Evolutionary conservation across 2,888 invertebrate species (phyloP), one percentile per base, ranked within the genome.

Genomic region (Crossocerus cetratus): DNA sequence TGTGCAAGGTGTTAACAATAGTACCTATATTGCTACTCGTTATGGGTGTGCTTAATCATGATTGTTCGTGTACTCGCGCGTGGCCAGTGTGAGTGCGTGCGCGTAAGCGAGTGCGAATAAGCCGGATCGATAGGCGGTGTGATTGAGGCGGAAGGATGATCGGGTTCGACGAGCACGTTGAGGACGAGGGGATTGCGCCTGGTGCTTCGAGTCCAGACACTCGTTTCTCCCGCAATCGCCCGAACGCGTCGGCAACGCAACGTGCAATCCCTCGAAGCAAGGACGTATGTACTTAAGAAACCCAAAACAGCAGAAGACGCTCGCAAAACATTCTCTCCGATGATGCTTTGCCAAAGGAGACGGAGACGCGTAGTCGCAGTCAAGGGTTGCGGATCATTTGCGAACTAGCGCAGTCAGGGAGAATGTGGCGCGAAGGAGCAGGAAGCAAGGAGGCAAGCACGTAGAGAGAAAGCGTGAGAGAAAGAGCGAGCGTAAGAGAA

Each of bases 1-100:
- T 82, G 75, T 78, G 75, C 75, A 77, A 72, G 61, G 61, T 72
- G 76, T 78, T 76, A 74, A 79, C 68, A 76, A 81, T 69, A 68
- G 57, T 80, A 32, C 32, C 32, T 32, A 21, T 74, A 80, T 73
- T 72, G 69, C 74, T 78, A 72, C 66, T 75, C 74, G 73, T 80
- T 78, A 69, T 82, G 82, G 70, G 72, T 69, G 80, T 82, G 80
- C 82, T 82, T 80, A 69, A 78, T 76, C 78, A 81, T 80, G 76
- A 78, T 82, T 63, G 72, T 78, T 81, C 68, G 65, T 80, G 65
- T 73, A 78, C 76, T 56, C 54, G 55, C 77, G 72, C 60, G n/a
- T n/a, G n/a, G n/a, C n/a, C 20, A 54, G 21, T 60, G 55, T 21
- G 16, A 23, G 22, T 22, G 14, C 4, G 57, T 20, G 43, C 18